Conservation (phyloP, 1,140 invertebrate species). For the Yoshiicerus persimilis region DNA sequence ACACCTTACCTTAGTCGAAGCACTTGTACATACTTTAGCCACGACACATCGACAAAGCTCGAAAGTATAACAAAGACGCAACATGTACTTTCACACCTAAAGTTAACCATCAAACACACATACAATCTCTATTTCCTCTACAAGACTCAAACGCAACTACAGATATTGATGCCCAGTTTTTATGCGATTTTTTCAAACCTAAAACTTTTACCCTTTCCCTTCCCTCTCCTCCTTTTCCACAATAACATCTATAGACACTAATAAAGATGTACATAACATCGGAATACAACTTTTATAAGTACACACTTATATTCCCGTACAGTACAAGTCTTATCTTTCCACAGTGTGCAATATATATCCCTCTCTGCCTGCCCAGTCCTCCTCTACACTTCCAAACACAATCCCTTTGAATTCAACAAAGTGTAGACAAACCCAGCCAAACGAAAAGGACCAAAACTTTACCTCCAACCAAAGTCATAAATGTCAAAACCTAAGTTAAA, state of each 20-base stretch:
- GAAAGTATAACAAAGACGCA: background rate
- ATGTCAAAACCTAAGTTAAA: constrained; percentile 20
- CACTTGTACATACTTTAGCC: background rate
- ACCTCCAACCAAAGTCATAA: constrained; percentile 3
- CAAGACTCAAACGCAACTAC: background rate
- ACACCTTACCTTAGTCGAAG: background rate
- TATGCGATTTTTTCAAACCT: background rate
- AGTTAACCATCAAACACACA: background rate
- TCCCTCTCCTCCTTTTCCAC: background rate
- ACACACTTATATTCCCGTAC: background rate
- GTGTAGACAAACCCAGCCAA: background rate
- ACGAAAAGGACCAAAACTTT: background rate
- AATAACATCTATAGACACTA: background rate
- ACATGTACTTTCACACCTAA: background rate
- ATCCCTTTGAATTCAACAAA: background rate
- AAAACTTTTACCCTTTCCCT: background rate
- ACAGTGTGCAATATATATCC: background rate
- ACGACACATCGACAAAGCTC: background rate
- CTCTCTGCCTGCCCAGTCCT: background rate
- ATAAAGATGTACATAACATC: background rate
- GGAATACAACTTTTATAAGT: background rate
- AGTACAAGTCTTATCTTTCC: background rate
- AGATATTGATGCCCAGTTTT: background rate
- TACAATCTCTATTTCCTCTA: background rate
- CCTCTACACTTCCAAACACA: background rate